phyloP scores from a whole-genome alignment of 2,888 invertebrate genomes.

The Crepidodera aurea region DNA sequence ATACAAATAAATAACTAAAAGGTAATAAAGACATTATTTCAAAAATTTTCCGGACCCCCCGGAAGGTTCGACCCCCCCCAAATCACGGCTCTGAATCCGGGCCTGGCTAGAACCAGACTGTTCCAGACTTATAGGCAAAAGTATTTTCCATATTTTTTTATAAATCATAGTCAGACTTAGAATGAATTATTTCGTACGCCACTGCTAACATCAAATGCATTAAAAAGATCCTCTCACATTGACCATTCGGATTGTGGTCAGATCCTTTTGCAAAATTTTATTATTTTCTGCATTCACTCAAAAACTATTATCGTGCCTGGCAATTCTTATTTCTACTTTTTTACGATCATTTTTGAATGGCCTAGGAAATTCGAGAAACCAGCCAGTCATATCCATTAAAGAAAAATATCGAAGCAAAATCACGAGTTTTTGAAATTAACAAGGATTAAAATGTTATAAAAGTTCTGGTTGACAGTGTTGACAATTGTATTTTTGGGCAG shows the following conservation, averaged over 20 bases:
- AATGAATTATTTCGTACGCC: constrained; percentile 15
- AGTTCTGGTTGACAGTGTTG: constrained; percentile 10
- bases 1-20: too few relatives aligned
- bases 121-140: too few relatives aligned
- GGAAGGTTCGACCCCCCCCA: too few relatives aligned
- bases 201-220: constrained; percentile 20
- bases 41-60: too few relatives aligned
- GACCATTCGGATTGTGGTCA: constrained; percentile 35
- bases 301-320: constrained; percentile 34
- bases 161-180: too few relatives aligned
- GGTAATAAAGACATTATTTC: too few relatives aligned
- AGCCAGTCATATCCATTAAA: constrained; percentile 35
- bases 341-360: constrained; percentile 35
- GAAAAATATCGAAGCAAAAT: constrained; percentile 34
- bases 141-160: too few relatives aligned
- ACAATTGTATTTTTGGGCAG: constrained; percentile 19
- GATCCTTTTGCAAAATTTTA: constrained; percentile 37
- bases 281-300: constrained; percentile 29
- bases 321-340: constrained; percentile 33
- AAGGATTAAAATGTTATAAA: constrained; percentile 41
- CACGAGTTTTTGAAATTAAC: constrained; percentile 38
- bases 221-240: constrained; percentile 28
- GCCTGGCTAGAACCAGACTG: too few relatives aligned
- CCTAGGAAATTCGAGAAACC: constrained; percentile 38
- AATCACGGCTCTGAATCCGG: too few relatives aligned